Evolutionary conservation across 2,797 vertebrate species (phyloP).

Genomic region (Stomatorhinus walkeri): DNA sequence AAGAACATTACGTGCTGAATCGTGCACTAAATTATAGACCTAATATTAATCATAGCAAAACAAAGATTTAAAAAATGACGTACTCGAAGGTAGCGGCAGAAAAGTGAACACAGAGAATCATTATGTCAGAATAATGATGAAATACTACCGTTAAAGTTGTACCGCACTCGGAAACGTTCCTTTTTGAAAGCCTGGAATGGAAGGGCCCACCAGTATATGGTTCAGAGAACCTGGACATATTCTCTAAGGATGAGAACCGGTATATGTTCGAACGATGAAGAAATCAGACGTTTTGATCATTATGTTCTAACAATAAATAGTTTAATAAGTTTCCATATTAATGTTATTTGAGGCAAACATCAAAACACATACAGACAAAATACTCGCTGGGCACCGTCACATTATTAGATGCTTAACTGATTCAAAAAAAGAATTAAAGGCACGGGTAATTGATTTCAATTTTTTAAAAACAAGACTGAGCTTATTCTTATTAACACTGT

Average conservation of each 20-base stretch:
- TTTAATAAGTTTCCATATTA: neutral
- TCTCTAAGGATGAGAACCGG: neutral
- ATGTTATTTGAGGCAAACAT: neutral
- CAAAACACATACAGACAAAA: neutral
- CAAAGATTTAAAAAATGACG: constrained; percentile 26
- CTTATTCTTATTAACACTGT: neutral
- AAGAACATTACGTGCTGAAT: constrained; percentile 42
- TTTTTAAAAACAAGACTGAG: neutral
- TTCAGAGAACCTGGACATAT: neutral
- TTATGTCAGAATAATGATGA: neutral
- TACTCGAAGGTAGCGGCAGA: neutral
- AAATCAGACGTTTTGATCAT: neutral
- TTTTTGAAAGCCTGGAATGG: neutral
- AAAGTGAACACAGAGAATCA: neutral
- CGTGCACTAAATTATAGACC: constrained; percentile 34
- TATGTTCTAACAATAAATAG: neutral
- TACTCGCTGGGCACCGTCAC: neutral
- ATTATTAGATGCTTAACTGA: neutral
- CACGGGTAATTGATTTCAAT: neutral
- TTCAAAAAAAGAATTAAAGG: neutral
- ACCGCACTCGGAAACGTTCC: neutral
- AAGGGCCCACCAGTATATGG: neutral
- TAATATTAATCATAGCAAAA: constrained; percentile 30
- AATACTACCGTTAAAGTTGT: neutral
- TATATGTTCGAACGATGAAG: neutral